A percentile compares a stretch with the other conserved stretches of the same genome.
phyloP scores from a whole-genome alignment of 2,113 vertebrate genomes.

The Turdus rufiventris region DNA sequence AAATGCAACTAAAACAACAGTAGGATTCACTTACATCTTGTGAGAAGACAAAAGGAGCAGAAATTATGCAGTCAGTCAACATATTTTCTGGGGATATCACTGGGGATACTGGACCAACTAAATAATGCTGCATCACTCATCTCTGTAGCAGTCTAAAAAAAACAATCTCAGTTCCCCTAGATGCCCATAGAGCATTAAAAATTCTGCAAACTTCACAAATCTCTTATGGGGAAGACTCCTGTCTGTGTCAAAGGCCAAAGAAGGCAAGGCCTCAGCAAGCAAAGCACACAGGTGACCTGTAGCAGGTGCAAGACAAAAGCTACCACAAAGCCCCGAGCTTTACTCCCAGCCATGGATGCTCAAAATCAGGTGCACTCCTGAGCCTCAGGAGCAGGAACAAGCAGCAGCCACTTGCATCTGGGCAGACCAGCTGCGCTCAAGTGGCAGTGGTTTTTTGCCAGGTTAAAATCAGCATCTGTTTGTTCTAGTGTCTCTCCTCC shows the following conservation, averaged over 20 bases:
- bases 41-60: background rate
- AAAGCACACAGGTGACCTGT: background rate
- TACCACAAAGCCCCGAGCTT: accelerated
- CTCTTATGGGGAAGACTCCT: background rate
- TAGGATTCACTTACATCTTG: background rate
- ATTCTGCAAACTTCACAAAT: background rate
- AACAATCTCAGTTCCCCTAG: background rate
- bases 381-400: background rate
- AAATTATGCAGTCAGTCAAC: background rate
- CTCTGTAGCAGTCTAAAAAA: background rate
- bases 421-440: background rate
- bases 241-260: background rate
- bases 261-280: background rate
- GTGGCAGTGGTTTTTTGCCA: background rate
- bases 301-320: background rate
- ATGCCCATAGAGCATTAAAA: background rate
- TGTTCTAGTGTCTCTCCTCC: background rate
- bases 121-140: background rate
- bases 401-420: background rate
- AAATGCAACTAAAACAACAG: background rate
- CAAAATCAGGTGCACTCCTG: background rate
- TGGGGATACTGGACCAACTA: background rate
- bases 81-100: background rate
- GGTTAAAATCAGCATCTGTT: background rate
- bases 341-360: background rate